Percentiles rank a stretch among this genome's conserved stretches.
These are phyloP conservation scores for Sebastes paucispinis DNA, from an alignment of 2,797 vertebrate species.

Conservation along the genomic window DNA sequence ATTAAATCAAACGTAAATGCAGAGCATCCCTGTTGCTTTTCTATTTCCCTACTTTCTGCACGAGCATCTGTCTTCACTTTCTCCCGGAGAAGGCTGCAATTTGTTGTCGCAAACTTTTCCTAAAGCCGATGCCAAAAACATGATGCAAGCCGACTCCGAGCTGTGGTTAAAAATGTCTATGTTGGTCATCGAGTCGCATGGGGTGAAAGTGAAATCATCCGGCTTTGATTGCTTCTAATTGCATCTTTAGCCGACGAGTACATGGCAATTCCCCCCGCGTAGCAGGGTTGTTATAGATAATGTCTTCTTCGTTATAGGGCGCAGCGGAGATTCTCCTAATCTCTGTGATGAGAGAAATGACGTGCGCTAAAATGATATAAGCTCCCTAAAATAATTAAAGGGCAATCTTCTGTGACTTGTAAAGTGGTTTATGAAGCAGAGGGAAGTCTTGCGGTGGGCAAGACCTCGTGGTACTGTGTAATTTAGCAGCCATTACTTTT, in stretches of 20 bases:
- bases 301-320: slow-evolving; percentile 9
- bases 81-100: slow-evolving; percentile 20
- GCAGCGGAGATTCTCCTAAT: slow-evolving; percentile 27
- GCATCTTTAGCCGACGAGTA: slow-evolving; percentile 36
- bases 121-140: slow-evolving; percentile 16
- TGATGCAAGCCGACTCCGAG: slow-evolving; percentile 23
- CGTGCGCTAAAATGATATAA: slow-evolving; percentile 54
- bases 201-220: slow-evolving; percentile 43
- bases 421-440: slow-evolving; percentile 66
- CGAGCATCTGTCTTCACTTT: slow-evolving; percentile 31
- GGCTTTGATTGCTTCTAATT: slow-evolving; percentile 55
- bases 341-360: slow-evolving; percentile 52
- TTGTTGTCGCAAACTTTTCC: slow-evolving; percentile 31
- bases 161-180: slow-evolving; percentile 3
- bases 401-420: slow-evolving; percentile 62
- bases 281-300: slow-evolving; percentile 25
- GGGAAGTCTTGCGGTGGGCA: slow-evolving; percentile 60
- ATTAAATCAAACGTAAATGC: slow-evolving; percentile 70
- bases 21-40: slow-evolving; percentile 48
- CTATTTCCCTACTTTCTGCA: slow-evolving; percentile 21
- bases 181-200: neutral
- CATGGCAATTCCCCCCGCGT: neutral
- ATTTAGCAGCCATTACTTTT: slow-evolving; percentile 66
- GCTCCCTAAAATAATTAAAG: slow-evolving; percentile 71
- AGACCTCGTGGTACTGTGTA: slow-evolving; percentile 47